Percentiles rank a stretch among this genome's conserved stretches.
These are phyloP conservation scores for Antheraea pernyi DNA, from an alignment of 1,140 invertebrate species.

Conservation along the genomic window DNA sequence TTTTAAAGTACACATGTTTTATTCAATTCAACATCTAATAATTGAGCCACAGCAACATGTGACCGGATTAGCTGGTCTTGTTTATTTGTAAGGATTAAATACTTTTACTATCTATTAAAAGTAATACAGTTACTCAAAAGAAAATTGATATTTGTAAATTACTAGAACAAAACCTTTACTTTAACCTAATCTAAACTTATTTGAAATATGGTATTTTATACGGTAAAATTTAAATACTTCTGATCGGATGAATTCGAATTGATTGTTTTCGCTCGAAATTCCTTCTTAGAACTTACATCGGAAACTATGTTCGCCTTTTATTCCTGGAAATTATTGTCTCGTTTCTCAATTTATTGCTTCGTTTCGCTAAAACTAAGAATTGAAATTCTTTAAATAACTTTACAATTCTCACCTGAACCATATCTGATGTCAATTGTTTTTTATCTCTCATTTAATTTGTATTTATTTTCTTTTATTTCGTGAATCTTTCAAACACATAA, in stretches of 20 bases:
- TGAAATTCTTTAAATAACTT: neutral
- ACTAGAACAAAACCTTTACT: too few species aligned
- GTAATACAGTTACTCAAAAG: too few species aligned
- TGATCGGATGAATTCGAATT: constrained; percentile 20
- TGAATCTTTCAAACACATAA: too few species aligned
- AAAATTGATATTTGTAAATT: too few species aligned
- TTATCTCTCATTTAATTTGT: neutral
- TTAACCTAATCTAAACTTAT: too few species aligned
- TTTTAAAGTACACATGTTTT: too few species aligned
- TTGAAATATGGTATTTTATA: neutral
- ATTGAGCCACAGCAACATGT: too few species aligned
- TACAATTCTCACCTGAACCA: neutral
- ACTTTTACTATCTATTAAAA: too few species aligned
- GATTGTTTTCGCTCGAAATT: constrained; percentile 20
- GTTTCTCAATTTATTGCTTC: constrained; percentile 21
- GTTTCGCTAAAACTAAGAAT: neutral
- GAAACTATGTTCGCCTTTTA: constrained; percentile 18
- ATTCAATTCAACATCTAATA: too few species aligned
- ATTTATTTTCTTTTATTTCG: neutral
- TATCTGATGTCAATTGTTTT: neutral
- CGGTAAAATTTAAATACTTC: neutral
- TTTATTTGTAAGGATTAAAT: too few species aligned
- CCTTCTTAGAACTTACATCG: constrained; percentile 26
- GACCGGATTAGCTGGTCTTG: too few species aligned
- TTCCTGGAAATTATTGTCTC: constrained; percentile 28